Conservation (phyloP, 2,797 vertebrate species). For the Squalus acanthias region DNA sequence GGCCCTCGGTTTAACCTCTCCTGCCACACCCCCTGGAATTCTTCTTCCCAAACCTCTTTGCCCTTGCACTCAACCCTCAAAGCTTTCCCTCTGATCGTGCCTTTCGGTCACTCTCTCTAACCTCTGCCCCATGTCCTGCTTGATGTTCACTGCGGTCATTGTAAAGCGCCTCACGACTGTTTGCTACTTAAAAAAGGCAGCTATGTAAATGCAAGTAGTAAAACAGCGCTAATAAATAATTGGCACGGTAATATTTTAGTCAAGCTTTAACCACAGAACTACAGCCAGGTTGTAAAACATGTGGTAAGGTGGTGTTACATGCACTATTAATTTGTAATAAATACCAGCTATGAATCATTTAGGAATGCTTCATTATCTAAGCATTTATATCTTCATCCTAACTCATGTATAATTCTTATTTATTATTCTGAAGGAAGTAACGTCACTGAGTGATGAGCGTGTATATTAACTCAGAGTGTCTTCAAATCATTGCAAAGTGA, state of each 20-base stretch:
- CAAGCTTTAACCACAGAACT: not conserved
- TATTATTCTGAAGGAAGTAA: conserved; percentile 17
- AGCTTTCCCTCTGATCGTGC: too few relatives aligned
- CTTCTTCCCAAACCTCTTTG: not conserved
- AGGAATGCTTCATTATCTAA: not conserved
- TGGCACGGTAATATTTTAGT: not conserved
- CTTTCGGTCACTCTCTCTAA: too few relatives aligned
- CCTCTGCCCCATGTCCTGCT: not conserved
- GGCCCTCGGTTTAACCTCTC: too few relatives aligned
- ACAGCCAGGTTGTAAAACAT: not conserved
- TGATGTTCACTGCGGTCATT: not conserved
- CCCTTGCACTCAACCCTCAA: not conserved
- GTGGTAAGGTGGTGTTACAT: not conserved
- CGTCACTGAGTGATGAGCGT: not conserved
- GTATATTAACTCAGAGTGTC: conserved; percentile 4
- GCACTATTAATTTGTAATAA: conserved; percentile 17
- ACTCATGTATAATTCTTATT: conserved; percentile 29
- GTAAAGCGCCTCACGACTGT: not conserved
- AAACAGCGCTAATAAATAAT: not conserved
- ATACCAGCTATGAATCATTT: conserved; percentile 26
- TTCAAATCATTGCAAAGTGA: conserved; percentile 22
- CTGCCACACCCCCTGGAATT: not conserved
- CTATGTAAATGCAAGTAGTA: not conserved
- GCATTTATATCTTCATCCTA: not conserved
- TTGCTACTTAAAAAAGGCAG: not conserved